A percentile compares a stretch with the other conserved stretches of the same genome.
Conservation (phyloP, 2,797 vertebrate genomes). For the Enteromius trimaculatus region DNA sequence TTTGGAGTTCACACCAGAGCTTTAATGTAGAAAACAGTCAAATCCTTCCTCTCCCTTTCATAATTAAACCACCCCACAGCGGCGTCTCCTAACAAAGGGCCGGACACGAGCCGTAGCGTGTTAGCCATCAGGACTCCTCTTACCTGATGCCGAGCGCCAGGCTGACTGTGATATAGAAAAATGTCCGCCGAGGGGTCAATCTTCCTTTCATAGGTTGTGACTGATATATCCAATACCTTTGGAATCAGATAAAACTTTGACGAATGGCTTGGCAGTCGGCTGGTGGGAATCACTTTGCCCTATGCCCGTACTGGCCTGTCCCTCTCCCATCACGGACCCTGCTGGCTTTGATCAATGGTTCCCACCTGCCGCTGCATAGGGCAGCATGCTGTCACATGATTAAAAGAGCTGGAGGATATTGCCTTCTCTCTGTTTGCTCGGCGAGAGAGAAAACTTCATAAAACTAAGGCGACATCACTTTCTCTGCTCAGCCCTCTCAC, state of each 20-base stretch:
- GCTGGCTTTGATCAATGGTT: constrained; percentile 89
- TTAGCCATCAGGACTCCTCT: constrained; percentile 66
- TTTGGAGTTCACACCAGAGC: constrained; percentile 75
- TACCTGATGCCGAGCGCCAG: constrained; percentile 71
- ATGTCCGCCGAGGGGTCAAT: constrained; percentile 83
- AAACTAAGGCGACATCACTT: constrained; percentile 75
- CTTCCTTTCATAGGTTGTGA: constrained; percentile 87
- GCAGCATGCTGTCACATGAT: constrained; percentile 79
- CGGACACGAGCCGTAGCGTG: constrained; percentile 62
- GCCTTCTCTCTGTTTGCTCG: constrained; percentile 73
- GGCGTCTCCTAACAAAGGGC: constrained; percentile 65
- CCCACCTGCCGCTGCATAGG: constrained; percentile 69
- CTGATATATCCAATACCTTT: constrained; percentile 94
- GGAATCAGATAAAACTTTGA: constrained; percentile 99
- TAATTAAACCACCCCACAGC: constrained; percentile 71
- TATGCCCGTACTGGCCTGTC: constrained; percentile 76
- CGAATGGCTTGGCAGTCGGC: constrained; percentile 81
- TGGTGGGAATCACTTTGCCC: constrained; percentile 72
- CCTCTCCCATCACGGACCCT: constrained; percentile 80
- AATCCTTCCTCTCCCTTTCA: constrained; percentile 63
- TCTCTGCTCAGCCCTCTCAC: constrained; percentile 53
- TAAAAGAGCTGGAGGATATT: constrained; percentile 85
- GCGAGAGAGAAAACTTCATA: constrained; percentile 77
- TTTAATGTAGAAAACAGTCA: constrained; percentile 70
- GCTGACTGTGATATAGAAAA: constrained; percentile 80